Percentiles rank a stretch among this genome's conserved stretches.
These are phyloP conservation scores for Anoura caudifer DNA, from an alignment of 2,113 vertebrate species.

Conservation along the genomic window DNA sequence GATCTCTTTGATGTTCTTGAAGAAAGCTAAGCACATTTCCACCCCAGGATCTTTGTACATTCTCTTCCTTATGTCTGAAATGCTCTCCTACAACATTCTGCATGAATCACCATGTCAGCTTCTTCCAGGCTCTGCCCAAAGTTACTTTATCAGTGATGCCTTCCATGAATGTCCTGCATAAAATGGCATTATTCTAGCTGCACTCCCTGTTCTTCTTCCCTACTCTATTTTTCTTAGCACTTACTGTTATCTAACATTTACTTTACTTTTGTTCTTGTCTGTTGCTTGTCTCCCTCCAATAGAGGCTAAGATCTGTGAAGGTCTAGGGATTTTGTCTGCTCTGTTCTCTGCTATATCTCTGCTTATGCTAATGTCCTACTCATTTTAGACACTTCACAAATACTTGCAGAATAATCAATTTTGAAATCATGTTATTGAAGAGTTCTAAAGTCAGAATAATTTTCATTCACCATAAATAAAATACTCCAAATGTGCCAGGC, in stretches of 20 bases:
- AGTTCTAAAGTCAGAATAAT: neutral
- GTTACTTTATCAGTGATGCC: neutral
- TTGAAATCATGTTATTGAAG: neutral
- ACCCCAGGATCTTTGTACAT: neutral
- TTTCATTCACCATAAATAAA: neutral
- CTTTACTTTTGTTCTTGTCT: neutral
- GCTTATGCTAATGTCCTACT: neutral
- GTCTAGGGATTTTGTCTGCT: neutral
- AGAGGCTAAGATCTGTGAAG: neutral
- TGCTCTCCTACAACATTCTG: neutral
- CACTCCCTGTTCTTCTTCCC: neutral
- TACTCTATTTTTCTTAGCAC: neutral
- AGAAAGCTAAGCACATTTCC: neutral
- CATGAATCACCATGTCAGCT: neutral
- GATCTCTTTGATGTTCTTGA: neutral
- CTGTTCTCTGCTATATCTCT: neutral
- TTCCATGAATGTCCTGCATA: neutral
- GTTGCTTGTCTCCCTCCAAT: neutral
- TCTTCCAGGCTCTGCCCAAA: neutral
- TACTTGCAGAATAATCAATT: neutral
- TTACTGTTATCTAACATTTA: neutral
- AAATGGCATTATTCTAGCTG: neutral
- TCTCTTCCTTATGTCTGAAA: neutral
- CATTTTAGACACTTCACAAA: neutral
- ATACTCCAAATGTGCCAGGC: neutral